Conservation (phyloP, 1,140 invertebrate species). For the Hylyphantes graminicola region DNA sequence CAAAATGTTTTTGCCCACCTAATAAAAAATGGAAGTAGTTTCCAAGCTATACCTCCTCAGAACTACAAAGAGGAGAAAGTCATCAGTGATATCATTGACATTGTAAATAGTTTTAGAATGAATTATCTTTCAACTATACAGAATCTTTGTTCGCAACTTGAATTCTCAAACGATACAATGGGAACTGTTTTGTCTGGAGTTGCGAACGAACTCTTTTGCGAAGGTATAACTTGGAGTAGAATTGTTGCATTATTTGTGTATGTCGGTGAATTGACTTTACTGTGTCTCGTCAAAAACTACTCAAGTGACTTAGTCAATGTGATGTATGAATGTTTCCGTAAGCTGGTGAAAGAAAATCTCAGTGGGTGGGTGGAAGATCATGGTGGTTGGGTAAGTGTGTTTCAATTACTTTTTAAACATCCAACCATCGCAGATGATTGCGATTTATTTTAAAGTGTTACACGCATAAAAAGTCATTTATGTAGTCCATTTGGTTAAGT, state of each 20-base stretch:
- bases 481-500: too few species aligned
- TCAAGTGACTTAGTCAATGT: conserved; percentile 66
- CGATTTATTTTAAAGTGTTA: too few species aligned
- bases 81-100: neutral
- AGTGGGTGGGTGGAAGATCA: conserved; percentile 37
- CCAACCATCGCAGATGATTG: too few species aligned
- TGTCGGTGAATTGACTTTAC: conserved; percentile 67
- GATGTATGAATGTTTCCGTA: conserved; percentile 63
- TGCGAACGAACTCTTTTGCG: conserved; percentile 68
- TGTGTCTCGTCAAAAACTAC: conserved; percentile 65
- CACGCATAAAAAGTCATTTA: too few species aligned
- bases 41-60: conserved; percentile 17
- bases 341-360: conserved; percentile 30
- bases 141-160: conserved; percentile 52
- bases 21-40: neutral
- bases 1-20: conserved; percentile 33
- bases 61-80: conserved; percentile 17
- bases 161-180: conserved; percentile 65
- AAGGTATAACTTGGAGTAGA: conserved; percentile 70
- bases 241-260: conserved; percentile 70
- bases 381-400: conserved; percentile 46
- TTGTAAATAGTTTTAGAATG: conserved; percentile 23
- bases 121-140: conserved; percentile 28
- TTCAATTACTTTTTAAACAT: too few species aligned
- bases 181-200: conserved; percentile 67